Percentiles rank a stretch among this genome's conserved stretches.
phyloP scores from a whole-genome alignment of 2,113 vertebrate genomes.

The Pelecanoides urinatrix region DNA sequence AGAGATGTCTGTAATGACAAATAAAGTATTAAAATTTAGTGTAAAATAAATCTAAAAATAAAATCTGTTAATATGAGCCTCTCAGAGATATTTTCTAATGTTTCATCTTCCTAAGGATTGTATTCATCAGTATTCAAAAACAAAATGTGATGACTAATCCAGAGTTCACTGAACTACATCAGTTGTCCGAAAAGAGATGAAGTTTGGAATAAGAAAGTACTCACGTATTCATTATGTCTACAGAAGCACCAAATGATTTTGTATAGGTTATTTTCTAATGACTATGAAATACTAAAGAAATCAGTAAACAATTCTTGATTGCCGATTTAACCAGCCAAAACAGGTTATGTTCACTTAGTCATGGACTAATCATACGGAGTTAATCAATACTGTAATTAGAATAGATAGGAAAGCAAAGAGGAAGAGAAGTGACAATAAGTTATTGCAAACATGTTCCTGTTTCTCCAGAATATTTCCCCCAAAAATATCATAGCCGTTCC shows the following conservation, averaged over 20 bases:
- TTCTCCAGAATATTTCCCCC: constrained; percentile 59
- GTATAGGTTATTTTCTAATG: neutral
- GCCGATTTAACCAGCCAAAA: constrained; percentile 3
- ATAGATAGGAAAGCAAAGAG: constrained; percentile 67
- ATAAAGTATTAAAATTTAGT: neutral
- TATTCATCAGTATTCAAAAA: neutral
- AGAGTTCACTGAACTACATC: neutral
- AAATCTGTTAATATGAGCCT: neutral
- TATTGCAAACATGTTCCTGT: constrained; percentile 70
- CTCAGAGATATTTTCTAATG: neutral
- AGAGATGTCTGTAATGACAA: neutral
- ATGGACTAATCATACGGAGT: constrained; percentile 72
- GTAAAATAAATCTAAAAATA: neutral
- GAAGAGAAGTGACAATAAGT: constrained; percentile 67
- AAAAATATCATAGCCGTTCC: constrained; percentile 69
- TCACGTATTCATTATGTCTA: neutral
- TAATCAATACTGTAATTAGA: constrained; percentile 83
- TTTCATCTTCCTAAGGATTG: neutral
- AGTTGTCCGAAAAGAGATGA: neutral
- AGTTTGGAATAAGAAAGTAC: neutral
- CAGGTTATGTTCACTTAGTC: neutral
- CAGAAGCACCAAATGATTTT: neutral
- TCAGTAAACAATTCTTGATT: neutral
- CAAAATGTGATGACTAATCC: neutral
- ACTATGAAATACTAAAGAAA: neutral